Evolutionary conservation across 2,113 vertebrate species (phyloP).

Genomic region (Cheilinus undulatus): DNA sequence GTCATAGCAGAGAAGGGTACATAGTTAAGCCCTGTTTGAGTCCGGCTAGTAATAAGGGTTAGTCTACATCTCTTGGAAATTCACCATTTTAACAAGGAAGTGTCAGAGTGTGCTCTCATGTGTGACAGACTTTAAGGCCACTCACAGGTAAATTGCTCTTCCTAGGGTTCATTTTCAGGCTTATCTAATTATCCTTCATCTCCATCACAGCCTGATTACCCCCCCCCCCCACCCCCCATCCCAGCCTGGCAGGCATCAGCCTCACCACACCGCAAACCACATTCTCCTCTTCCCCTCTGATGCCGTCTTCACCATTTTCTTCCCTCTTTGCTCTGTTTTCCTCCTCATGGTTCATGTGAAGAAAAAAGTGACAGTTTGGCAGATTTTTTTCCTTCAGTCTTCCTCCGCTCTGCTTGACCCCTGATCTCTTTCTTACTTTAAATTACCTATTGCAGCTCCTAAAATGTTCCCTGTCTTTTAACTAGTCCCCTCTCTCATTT

Average conservation of each 20-base stretch:
- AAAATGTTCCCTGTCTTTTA: not conserved
- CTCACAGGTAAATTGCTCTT: constrained; percentile 8
- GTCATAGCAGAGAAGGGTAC: too few species aligned
- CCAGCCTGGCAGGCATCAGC: constrained; percentile 13
- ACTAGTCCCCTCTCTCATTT: constrained; percentile 8
- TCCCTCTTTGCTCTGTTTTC: constrained; percentile 19
- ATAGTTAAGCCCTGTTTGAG: too few species aligned
- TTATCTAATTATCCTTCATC: constrained; percentile 4
- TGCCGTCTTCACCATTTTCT: not conserved
- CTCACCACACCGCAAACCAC: constrained; percentile 27
- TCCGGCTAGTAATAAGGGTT: too few species aligned
- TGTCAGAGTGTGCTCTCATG: not conserved
- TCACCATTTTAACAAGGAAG: too few species aligned
- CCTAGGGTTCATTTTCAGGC: not conserved
- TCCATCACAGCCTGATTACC: constrained; percentile 10
- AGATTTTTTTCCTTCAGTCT: not conserved
- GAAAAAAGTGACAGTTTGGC: constrained; percentile 14
- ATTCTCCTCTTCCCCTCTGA: constrained; percentile 10
- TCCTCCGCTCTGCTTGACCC: constrained; percentile 11
- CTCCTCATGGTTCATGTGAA: not conserved
- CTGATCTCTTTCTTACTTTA: not conserved
- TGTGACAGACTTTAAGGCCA: constrained; percentile 12
- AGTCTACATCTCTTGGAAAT: too few species aligned
- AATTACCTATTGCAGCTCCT: not conserved
- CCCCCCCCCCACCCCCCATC: constrained; percentile 26